Evolutionary conservation across 1,140 invertebrate species (phyloP).

Genomic region (Gryon sp.): DNA sequence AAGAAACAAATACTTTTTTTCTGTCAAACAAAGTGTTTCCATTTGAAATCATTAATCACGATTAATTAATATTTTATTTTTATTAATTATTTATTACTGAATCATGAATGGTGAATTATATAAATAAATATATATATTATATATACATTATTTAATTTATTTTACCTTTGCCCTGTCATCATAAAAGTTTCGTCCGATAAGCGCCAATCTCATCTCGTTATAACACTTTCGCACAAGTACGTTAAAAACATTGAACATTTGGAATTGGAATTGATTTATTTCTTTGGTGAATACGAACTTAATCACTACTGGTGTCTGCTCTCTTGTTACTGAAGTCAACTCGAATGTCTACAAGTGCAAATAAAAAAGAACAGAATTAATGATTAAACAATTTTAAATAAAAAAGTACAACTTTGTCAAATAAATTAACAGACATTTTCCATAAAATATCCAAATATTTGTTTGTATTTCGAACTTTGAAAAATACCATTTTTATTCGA

Average conservation of each 20-base stretch:
- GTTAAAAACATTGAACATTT: constrained; percentile 83
- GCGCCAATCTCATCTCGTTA: constrained; percentile 82
- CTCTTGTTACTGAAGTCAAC: background rate
- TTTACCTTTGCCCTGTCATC: constrained; percentile 84
- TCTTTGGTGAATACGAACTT: constrained; percentile 70
- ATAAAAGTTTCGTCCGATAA: constrained; percentile 89
- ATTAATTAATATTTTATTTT: constrained; percentile 8
- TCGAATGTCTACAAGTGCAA: constrained; percentile 4
- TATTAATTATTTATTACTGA: too few relatives aligned
- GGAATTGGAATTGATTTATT: constrained; percentile 68
- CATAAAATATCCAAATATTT: too few relatives aligned
- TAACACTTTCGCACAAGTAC: constrained; percentile 87
- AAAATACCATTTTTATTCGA: too few relatives aligned
- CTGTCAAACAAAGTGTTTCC: too few relatives aligned
- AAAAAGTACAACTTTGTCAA: background rate
- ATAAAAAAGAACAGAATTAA: background rate
- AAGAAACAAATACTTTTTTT: too few relatives aligned
- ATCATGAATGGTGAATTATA: too few relatives aligned
- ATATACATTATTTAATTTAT: too few relatives aligned
- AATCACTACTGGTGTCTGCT: constrained; percentile 69
- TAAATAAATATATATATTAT: too few relatives aligned
- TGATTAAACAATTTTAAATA: background rate
- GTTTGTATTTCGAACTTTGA: too few relatives aligned
- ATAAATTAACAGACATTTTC: too few relatives aligned
- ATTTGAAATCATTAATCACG: too few relatives aligned